Conservation (phyloP, 2,797 vertebrate species). For the Luscinia megarhynchos region DNA sequence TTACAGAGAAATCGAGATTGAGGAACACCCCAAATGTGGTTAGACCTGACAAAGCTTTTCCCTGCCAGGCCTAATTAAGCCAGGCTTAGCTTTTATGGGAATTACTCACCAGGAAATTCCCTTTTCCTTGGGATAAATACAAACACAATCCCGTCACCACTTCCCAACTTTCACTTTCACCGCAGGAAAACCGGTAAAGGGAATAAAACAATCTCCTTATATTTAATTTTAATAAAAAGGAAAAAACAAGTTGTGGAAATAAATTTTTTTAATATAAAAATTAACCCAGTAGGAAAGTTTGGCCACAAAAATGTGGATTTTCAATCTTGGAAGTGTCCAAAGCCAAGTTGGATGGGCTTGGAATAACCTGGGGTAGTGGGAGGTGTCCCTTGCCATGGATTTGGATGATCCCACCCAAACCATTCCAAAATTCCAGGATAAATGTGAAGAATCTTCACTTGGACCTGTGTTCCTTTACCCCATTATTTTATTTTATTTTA, state of each 20-base stretch:
- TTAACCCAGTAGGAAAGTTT: not conserved
- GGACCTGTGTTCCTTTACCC: not conserved
- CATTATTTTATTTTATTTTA: not conserved
- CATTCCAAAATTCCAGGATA: not conserved
- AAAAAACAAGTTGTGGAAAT: not conserved
- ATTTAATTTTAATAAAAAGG: not conserved
- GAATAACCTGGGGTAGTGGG: not conserved
- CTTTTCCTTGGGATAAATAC: not conserved
- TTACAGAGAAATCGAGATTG: not conserved
- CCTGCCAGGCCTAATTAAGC: not conserved
- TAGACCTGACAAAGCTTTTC: not conserved
- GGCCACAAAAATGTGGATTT: not conserved
- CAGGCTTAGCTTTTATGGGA: not conserved
- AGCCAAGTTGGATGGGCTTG: accelerated
- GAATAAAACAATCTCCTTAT: accelerated
- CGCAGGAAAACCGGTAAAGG: accelerated
- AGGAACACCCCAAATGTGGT: not conserved
- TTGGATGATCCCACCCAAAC: not conserved
- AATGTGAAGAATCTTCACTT: not conserved
- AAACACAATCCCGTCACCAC: accelerated
- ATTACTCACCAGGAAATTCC: not conserved
- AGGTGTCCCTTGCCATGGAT: not conserved
- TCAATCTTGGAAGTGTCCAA: not conserved
- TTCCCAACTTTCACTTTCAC: not conserved
- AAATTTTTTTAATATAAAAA: not conserved